A percentile compares a stretch with the other conserved stretches of the same genome.
These are phyloP conservation scores for Octodon degus DNA, from an alignment of 2,113 vertebrate genomes.

Conservation along the genomic window DNA sequence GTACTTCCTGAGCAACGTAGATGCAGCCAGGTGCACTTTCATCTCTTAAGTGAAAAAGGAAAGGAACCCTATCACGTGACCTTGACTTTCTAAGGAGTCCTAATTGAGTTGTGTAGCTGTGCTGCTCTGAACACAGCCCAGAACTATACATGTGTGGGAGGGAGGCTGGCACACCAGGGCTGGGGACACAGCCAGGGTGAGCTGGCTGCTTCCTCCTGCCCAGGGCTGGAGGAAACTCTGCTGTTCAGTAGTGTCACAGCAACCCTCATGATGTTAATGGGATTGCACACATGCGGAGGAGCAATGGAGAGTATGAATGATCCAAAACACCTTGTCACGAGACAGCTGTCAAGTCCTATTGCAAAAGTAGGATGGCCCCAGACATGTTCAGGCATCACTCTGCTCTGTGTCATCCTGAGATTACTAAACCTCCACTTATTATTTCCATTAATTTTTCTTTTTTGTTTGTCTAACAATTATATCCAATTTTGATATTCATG, in stretches of 20 bases:
- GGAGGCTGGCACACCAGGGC: neutral
- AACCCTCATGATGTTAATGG: neutral
- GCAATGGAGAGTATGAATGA: neutral
- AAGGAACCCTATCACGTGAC: neutral
- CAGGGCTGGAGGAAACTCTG: neutral
- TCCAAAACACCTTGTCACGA: neutral
- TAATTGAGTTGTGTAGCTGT: neutral
- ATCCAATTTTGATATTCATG: conserved; percentile 27
- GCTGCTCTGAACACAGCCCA: neutral
- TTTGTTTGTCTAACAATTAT: neutral
- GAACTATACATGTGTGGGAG: accelerated
- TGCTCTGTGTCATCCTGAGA: neutral
- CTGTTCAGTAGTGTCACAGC: neutral
- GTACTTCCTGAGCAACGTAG: neutral
- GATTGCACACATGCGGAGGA: neutral
- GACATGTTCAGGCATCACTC: neutral
- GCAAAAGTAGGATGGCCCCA: neutral
- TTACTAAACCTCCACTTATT: neutral
- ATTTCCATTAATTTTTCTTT: neutral
- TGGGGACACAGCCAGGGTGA: neutral
- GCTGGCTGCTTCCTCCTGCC: neutral
- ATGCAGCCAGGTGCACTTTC: neutral
- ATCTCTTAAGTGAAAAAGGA: neutral
- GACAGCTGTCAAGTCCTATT: neutral
- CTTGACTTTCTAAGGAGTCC: neutral